Evolutionary conservation across 1,140 invertebrate genomes (phyloP).

Genomic region (Melipona quadrifasciata): DNA sequence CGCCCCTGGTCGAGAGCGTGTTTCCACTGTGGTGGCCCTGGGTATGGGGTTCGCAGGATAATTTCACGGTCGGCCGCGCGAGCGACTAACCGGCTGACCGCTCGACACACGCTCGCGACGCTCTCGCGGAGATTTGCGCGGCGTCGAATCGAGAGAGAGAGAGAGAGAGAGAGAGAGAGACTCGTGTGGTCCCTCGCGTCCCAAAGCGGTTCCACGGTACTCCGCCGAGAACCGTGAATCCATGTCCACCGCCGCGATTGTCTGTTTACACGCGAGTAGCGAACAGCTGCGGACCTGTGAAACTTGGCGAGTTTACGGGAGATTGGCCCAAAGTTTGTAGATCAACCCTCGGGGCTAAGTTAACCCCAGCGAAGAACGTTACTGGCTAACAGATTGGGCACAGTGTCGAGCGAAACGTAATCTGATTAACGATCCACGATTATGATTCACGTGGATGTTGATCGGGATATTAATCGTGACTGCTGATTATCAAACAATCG

Average conservation of each 20-base stretch:
- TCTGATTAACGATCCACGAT: too few relatives aligned
- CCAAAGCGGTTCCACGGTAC: not conserved
- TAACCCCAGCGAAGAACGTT: too few relatives aligned
- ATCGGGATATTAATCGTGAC: too few relatives aligned
- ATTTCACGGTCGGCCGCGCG: conserved; percentile 72
- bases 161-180: too few relatives aligned
- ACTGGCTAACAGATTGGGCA: too few relatives aligned
- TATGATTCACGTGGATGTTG: too few relatives aligned
- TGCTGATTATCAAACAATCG: too few relatives aligned
- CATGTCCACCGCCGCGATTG: not conserved
- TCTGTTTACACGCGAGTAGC: not conserved
- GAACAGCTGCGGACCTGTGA: not conserved
- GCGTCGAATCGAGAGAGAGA: not conserved
- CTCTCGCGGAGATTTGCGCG: not conserved
- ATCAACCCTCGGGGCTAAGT: too few relatives aligned
- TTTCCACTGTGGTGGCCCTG: not conserved
- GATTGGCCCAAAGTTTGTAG: too few relatives aligned
- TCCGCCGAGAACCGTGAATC: not conserved
- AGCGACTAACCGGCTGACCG: conserved; percentile 70
- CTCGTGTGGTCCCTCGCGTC: not conserved
- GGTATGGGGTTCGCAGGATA: conserved; percentile 23
- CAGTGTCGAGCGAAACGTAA: too few relatives aligned
- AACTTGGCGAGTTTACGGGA: not conserved
- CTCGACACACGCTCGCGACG: conserved; percentile 36
- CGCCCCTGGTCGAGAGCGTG: not conserved